Conservation (phyloP, 2,888 invertebrate species). For the Tricholauxania praeusta region DNA sequence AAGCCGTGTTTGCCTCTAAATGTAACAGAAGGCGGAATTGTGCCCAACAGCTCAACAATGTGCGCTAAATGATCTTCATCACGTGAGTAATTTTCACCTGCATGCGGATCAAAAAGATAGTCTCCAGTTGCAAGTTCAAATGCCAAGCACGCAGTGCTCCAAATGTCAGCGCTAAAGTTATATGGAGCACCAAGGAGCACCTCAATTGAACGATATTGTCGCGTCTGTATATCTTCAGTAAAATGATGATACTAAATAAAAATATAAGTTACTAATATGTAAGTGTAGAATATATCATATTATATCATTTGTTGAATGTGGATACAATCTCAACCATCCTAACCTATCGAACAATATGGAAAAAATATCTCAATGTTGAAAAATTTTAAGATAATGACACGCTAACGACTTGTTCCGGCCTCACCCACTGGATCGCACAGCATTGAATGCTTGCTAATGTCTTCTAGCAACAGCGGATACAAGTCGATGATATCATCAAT, state of each 20-base stretch:
- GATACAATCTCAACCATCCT: too few relatives aligned
- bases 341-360: too few relatives aligned
- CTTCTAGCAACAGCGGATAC: too few relatives aligned
- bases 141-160: slow-evolving; percentile 88
- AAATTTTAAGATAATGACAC: too few relatives aligned
- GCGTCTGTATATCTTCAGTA: slow-evolving; percentile 86
- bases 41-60: slow-evolving; percentile 84
- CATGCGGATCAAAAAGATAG: slow-evolving; percentile 87
- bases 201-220: slow-evolving; percentile 85
- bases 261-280: too few relatives aligned
- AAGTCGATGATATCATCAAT: too few relatives aligned
- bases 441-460: too few relatives aligned
- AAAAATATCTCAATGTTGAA: too few relatives aligned
- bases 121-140: slow-evolving; percentile 91
- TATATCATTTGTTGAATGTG: too few relatives aligned
- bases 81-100: slow-evolving; percentile 78
- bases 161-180: slow-evolving; percentile 84
- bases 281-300: too few relatives aligned
- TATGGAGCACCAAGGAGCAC: slow-evolving; percentile 80
- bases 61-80: slow-evolving; percentile 90
- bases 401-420: too few relatives aligned
- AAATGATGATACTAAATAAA: slow-evolving; percentile 76
- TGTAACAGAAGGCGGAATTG: slow-evolving; percentile 81
- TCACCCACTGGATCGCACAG: too few relatives aligned
- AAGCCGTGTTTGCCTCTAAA: slow-evolving; percentile 80